A percentile compares a stretch with the other conserved stretches of the same genome.
Conservation (phyloP, 2,888 invertebrate species). For the Aphidius colemani region DNA sequence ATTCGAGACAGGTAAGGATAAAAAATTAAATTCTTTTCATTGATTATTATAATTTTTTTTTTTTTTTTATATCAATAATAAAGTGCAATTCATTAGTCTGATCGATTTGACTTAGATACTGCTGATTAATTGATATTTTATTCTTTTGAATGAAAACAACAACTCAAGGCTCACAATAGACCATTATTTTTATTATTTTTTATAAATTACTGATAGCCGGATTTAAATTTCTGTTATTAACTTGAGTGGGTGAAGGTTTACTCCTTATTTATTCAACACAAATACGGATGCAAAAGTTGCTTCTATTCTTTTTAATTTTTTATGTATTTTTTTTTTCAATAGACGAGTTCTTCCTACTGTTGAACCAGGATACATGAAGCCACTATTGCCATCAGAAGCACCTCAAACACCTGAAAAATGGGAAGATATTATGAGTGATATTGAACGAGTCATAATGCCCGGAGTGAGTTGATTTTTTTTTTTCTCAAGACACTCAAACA, state of each 20-base stretch:
- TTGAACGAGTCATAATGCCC: conserved; percentile 87
- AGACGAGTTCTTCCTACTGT: conserved; percentile 86
- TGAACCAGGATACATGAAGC: conserved; percentile 85
- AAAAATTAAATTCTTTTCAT: neutral
- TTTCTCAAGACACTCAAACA: conserved; percentile 1
- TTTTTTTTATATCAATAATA: conserved; percentile 6
- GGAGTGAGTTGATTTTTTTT: conserved; percentile 76
- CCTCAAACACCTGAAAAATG: conserved; percentile 84
- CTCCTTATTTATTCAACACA: neutral
- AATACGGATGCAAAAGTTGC: neutral
- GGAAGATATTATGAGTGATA: conserved; percentile 85
- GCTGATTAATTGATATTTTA: neutral
- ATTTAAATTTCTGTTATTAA: conserved; percentile 2
- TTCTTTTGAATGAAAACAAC: conserved; percentile 23
- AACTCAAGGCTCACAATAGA: conserved; percentile 30
- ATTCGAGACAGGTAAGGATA: conserved; percentile 81
- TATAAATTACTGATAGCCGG: neutral
- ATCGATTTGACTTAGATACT: conserved; percentile 3
- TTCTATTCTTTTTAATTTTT: neutral
- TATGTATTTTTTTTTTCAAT: conserved; percentile 22
- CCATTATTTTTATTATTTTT: conserved; percentile 2
- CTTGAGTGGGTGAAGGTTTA: conserved; percentile 14
- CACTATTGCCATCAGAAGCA: conserved; percentile 79
- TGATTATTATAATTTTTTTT: too few species aligned
- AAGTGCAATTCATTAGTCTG: neutral